Evolutionary conservation across 2,113 vertebrate species (phyloP).

Genomic region (Serinus canaria): DNA sequence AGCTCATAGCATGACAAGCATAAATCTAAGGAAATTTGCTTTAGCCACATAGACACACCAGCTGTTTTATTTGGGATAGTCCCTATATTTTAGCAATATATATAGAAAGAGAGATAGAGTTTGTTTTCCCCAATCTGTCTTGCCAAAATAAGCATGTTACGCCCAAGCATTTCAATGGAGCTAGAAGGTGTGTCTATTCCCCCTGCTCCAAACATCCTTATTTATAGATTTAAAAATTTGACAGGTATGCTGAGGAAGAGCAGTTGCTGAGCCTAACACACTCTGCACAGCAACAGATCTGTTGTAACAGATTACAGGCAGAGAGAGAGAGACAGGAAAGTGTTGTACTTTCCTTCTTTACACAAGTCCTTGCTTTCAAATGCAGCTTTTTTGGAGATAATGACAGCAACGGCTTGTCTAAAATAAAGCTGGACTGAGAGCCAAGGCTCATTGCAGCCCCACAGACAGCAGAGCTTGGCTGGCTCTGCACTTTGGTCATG

Average conservation of each 20-base stretch:
- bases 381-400: background rate
- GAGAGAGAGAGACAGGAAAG: constrained; percentile 31
- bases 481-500: background rate
- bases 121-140: background rate
- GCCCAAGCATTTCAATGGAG: constrained; percentile 22
- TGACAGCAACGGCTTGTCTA: background rate
- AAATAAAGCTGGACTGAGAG: background rate
- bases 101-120: background rate
- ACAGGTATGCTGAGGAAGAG: constrained; percentile 37
- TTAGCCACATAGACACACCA: background rate
- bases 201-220: background rate
- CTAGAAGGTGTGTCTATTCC: constrained; percentile 35
- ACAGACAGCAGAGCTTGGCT: background rate
- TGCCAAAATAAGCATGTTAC: constrained; percentile 26
- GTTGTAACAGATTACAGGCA: constrained; percentile 52
- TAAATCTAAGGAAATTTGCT: constrained; percentile 15
- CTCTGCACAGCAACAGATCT: constrained; percentile 41
- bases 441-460: background rate
- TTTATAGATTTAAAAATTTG: constrained; percentile 53
- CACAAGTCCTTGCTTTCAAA: constrained; percentile 15
- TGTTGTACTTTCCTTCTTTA: constrained; percentile 7
- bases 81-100: background rate
- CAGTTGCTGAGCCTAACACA: constrained; percentile 41
- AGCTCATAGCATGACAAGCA: background rate
- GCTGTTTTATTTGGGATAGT: background rate